Percentiles rank a stretch among this genome's conserved stretches.
Evolutionary conservation across 2,888 invertebrate genomes (phyloP).

Genomic region (Cyclophora punctaria): DNA sequence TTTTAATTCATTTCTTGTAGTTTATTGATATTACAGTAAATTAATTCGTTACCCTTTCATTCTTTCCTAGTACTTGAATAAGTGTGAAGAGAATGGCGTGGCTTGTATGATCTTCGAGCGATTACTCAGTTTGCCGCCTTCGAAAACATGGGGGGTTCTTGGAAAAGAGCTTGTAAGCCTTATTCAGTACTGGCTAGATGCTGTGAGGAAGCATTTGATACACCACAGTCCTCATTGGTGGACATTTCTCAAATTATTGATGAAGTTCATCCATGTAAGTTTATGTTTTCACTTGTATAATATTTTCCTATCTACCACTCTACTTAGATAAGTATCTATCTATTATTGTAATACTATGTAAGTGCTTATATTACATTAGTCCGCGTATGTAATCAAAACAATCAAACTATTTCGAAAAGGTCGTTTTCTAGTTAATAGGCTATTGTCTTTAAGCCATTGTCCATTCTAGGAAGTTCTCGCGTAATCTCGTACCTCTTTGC

Average conservation of each 20-base stretch:
- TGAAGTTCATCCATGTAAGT: constrained; percentile 44
- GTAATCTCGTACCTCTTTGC: too few species aligned
- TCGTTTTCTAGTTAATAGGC: too few species aligned
- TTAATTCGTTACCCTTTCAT: too few species aligned
- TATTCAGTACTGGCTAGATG: constrained; percentile 53
- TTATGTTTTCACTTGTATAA: neutral
- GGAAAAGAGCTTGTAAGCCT: constrained; percentile 41
- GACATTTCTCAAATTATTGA: constrained; percentile 41
- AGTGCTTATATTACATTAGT: neutral
- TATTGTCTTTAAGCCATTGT: too few species aligned
- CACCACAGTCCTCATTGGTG: constrained; percentile 44
- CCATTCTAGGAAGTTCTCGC: too few species aligned
- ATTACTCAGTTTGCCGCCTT: constrained; percentile 38
- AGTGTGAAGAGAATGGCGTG: constrained; percentile 45
- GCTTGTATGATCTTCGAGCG: constrained; percentile 41
- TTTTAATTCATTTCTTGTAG: neutral
- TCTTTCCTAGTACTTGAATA: constrained; percentile 47
- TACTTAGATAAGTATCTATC: neutral
- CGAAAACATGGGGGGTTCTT: constrained; percentile 46
- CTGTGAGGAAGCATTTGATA: constrained; percentile 42
- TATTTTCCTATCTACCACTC: neutral
- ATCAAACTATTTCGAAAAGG: too few species aligned
- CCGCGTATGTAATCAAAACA: too few species aligned
- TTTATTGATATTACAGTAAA: too few species aligned
- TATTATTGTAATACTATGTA: neutral